Conservation (phyloP, 2,113 vertebrate genomes). For the Hyperopisus bebe region DNA sequence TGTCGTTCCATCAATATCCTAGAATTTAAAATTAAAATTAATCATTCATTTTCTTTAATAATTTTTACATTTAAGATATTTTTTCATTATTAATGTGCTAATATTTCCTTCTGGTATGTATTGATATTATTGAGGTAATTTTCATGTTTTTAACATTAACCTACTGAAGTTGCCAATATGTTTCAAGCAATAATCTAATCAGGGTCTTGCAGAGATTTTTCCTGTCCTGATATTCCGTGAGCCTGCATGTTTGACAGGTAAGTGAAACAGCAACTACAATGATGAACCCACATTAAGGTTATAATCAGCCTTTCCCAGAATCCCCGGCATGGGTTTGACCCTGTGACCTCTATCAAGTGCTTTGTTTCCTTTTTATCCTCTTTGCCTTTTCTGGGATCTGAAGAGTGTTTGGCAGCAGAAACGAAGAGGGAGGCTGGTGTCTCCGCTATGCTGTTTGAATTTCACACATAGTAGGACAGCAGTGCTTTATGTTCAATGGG, state of each 20-base stretch:
- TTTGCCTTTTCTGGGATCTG: not conserved
- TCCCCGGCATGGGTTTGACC: not conserved
- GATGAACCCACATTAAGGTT: not conserved
- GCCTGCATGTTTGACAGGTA: not conserved
- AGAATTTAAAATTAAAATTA: no score
- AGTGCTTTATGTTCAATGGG: slow-evolving; percentile 12
- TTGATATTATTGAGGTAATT: not conserved
- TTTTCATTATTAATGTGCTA: not conserved
- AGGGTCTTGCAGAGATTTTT: not conserved
- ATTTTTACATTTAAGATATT: not conserved
- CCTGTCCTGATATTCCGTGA: not conserved
- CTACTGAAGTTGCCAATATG: not conserved
- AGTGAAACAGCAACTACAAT: not conserved
- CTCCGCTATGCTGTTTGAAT: slow-evolving; percentile 11
- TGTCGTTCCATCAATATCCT: not conserved
- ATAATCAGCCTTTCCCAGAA: not conserved
- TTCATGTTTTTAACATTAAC: not conserved
- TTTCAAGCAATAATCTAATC: not conserved
- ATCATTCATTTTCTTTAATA: not conserved
- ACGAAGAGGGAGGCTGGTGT: not conserved
- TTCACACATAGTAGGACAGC: slow-evolving; percentile 22
- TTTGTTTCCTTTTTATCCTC: not conserved
- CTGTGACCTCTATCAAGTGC: not conserved
- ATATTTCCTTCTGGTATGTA: not conserved
- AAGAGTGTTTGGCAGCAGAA: not conserved